A percentile compares a stretch with the other conserved stretches of the same genome.
These are phyloP conservation scores for Alloplasta piceator DNA, from an alignment of 2,888 invertebrate species.

Conservation along the genomic window DNA sequence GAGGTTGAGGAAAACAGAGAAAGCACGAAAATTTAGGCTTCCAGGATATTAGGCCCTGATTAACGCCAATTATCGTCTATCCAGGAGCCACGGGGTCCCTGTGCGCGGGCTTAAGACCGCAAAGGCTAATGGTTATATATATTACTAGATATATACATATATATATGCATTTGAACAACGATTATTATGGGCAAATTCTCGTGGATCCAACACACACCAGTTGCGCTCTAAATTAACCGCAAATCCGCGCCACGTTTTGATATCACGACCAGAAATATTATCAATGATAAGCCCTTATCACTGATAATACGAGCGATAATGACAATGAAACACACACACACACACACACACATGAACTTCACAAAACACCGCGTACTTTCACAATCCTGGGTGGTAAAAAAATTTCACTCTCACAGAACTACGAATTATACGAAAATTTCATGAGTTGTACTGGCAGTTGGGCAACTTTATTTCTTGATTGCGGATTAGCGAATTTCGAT, in stretches of 20 bases:
- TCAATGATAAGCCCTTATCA: conserved; percentile 44
- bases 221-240: conserved; percentile 67
- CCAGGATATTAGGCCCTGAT: conserved; percentile 46
- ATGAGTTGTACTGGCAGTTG: no score
- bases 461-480: no score
- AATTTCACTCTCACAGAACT: conserved; percentile 5
- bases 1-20: conserved; percentile 5
- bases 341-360: no score
- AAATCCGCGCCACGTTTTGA: conserved; percentile 63
- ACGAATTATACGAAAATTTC: no score
- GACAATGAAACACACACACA: conserved; percentile 69
- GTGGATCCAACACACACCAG: conserved; percentile 73
- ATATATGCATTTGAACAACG: conserved; percentile 20
- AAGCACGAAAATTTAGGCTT: conserved; percentile 17
- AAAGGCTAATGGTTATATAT: conserved; percentile 56
- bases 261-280: conserved; percentile 40
- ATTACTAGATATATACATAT: conserved; percentile 23
- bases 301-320: conserved; percentile 43
- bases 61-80: conserved; percentile 57
- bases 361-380: neutral
- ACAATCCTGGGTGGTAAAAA: neutral
- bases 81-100: conserved; percentile 5
- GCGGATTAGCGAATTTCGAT: no score
- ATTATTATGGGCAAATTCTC: conserved; percentile 56
- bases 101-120: conserved; percentile 52